Percentiles rank a stretch among this genome's conserved stretches.
phyloP scores from a whole-genome alignment of 2,113 vertebrate species.

The Enhydra lutris region DNA sequence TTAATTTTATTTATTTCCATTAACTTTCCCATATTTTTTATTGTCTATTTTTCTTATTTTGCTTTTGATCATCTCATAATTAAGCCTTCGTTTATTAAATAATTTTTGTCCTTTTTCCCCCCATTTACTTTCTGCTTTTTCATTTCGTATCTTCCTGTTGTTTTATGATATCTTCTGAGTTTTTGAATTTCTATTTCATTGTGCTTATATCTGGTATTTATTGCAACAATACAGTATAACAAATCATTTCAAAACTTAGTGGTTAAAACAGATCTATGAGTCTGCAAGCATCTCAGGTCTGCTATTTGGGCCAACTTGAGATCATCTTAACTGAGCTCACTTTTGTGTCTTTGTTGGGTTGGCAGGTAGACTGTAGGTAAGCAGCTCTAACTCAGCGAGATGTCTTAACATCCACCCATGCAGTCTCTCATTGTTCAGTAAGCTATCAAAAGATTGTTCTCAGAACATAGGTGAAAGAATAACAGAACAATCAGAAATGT shows the following conservation, averaged over 20 bases:
- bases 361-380: background rate
- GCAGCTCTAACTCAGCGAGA: background rate
- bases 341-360: background rate
- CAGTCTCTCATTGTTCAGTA: background rate
- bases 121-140: background rate
- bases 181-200: background rate
- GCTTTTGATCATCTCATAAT: background rate
- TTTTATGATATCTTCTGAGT: background rate
- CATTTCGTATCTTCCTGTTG: background rate
- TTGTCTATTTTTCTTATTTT: background rate
- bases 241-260: background rate
- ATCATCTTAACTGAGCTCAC: background rate
- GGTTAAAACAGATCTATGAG: background rate
- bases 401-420: background rate
- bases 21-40: background rate
- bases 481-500: background rate
- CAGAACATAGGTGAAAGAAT: background rate
- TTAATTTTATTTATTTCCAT: background rate
- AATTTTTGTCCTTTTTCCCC: background rate
- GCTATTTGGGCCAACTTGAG: background rate
- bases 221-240: background rate
- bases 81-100: background rate
- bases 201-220: background rate
- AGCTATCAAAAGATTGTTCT: background rate
- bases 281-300: background rate